Conservation (phyloP, 2,888 invertebrate genomes). For the Drosophila sordidapex region DNA sequence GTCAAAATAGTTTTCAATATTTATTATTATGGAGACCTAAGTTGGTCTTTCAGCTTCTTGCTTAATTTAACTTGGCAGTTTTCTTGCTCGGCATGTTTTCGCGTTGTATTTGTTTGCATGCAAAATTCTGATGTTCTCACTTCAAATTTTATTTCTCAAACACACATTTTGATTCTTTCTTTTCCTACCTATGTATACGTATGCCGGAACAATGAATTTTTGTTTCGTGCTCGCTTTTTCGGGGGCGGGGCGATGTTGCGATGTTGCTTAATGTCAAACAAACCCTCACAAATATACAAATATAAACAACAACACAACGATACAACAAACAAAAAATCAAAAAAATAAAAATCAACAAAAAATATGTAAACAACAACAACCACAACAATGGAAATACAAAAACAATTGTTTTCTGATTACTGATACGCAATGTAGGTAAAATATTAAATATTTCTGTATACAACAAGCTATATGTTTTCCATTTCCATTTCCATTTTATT, state of each 20-base stretch:
- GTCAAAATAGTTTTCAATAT: not conserved
- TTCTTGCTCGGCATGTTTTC: conserved; percentile 27
- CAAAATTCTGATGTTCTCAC: conserved; percentile 37
- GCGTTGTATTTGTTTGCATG: conserved; percentile 46
- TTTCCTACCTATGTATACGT: conserved; percentile 30
- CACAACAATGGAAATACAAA: conserved; percentile 50
- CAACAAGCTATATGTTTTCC: conserved; percentile 41
- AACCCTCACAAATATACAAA: conserved; percentile 22
- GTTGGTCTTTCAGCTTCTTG: not conserved
- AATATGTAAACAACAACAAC: conserved; percentile 40
- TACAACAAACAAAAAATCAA: not conserved
- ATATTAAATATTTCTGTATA: conserved; percentile 52
- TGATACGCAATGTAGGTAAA: conserved; percentile 71
- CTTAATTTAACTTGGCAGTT: not conserved
- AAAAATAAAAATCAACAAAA: conserved; percentile 9
- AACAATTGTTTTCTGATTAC: conserved; percentile 36
- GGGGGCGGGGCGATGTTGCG: conserved; percentile 23
- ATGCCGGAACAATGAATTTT: conserved; percentile 45
- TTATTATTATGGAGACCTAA: not conserved
- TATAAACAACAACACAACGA: conserved; percentile 18
- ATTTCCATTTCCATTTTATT: conserved; percentile 10
- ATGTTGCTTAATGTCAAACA: conserved; percentile 36
- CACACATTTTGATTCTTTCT: conserved; percentile 41
- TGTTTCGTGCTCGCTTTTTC: conserved; percentile 50
- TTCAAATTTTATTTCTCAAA: conserved; percentile 41